Evolutionary conservation across 1,140 invertebrate genomes (phyloP).

Genomic region (Drosophila dunni): DNA sequence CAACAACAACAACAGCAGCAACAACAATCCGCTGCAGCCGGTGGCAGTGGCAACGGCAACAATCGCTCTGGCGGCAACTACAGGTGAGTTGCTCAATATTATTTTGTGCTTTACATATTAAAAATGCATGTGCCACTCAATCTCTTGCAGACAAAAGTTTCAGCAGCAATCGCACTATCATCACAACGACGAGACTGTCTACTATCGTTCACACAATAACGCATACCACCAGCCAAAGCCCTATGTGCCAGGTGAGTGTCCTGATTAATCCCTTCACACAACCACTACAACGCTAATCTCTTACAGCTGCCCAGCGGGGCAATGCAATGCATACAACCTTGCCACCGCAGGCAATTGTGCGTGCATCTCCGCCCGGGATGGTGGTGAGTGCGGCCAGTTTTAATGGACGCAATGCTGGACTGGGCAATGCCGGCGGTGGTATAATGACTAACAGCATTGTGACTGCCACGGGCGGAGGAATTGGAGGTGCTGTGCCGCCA

Average conservation of each 20-base stretch:
- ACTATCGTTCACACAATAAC: conserved; percentile 82
- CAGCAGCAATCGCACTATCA: conserved; percentile 83
- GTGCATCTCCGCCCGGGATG: conserved; percentile 75
- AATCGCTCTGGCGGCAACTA: conserved; percentile 71
- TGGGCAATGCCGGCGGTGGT: conserved; percentile 70
- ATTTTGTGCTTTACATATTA: background rate
- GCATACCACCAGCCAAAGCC: conserved; percentile 83
- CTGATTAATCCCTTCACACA: background rate
- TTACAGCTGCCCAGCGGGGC: conserved; percentile 73
- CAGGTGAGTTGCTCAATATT: conserved; percentile 46
- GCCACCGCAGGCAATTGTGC: conserved; percentile 77
- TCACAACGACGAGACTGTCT: conserved; percentile 84
- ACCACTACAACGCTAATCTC: background rate
- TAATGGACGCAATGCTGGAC: conserved; percentile 73
- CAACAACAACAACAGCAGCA: conserved; percentile 41
- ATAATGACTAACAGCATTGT: conserved; percentile 75
- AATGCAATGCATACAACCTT: conserved; percentile 78
- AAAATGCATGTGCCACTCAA: no score
- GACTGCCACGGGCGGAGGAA: conserved; percentile 63
- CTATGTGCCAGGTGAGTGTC: conserved; percentile 80
- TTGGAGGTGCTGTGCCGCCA: conserved; percentile 63
- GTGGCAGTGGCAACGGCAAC: conserved; percentile 62
- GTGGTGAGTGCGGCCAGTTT: conserved; percentile 78
- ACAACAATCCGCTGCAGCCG: conserved; percentile 47
- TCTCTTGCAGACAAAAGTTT: conserved; percentile 72